phyloP scores from a whole-genome alignment of 1,140 invertebrate genomes.

The Hyles euphorbiae region DNA sequence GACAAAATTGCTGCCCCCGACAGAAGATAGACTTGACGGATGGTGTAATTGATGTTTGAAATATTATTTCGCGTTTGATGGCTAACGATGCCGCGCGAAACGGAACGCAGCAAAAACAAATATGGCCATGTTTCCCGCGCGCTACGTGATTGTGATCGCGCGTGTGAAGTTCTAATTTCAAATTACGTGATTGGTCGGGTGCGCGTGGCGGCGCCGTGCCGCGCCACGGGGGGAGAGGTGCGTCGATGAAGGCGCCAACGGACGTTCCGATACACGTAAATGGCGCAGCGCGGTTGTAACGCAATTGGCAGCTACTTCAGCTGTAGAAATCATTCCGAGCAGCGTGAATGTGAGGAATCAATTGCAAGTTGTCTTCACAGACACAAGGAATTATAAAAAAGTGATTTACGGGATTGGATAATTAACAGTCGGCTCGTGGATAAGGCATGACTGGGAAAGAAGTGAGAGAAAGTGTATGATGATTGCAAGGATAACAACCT shows the following conservation, averaged over 20 bases:
- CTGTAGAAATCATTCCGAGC: conserved; percentile 27
- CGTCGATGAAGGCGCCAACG: conserved; percentile 25
- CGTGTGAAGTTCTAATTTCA: conserved; percentile 45
- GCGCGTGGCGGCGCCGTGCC: conserved; percentile 19
- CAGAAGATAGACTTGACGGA: conserved; percentile 39
- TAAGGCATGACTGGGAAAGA: conserved; percentile 16
- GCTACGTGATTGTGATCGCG: conserved; percentile 25
- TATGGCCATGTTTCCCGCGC: conserved; percentile 25
- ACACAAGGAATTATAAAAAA: conserved; percentile 24
- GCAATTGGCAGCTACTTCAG: conserved; percentile 13
- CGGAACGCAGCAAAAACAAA: conserved; percentile 20
- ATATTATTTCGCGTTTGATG: conserved; percentile 33
- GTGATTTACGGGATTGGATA: conserved; percentile 33
- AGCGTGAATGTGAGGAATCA: conserved; percentile 37
- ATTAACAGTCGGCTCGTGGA: conserved; percentile 34
- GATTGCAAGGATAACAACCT: no score
- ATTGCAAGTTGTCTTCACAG: conserved; percentile 24
- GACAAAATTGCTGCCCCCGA: conserved; percentile 45
- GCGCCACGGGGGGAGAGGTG: conserved; percentile 22
- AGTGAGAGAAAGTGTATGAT: conserved; percentile 7
- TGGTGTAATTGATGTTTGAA: conserved; percentile 47
- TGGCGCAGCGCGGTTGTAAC: conserved; percentile 28
- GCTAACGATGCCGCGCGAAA: conserved; percentile 26
- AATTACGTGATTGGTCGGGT: conserved; percentile 45
- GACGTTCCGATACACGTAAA: conserved; percentile 32